These are phyloP conservation scores for Drosophila nigrodunni DNA, from an alignment of 1,140 invertebrate genomes.

Conservation along the genomic window DNA sequence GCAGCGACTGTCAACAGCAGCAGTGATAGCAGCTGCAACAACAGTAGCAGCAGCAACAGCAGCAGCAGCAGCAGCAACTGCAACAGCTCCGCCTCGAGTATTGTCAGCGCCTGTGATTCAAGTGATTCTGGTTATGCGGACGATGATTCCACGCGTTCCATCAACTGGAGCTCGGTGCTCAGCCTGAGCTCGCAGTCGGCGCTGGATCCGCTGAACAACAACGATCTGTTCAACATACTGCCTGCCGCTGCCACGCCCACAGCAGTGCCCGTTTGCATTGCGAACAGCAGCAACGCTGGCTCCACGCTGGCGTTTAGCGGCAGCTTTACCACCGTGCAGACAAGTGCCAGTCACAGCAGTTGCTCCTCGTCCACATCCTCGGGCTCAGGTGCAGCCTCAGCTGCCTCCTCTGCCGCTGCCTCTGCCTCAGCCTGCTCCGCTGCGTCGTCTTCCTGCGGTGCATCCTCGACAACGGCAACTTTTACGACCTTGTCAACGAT, in stretches of 20 bases:
- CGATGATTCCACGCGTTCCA: conserved; percentile 90
- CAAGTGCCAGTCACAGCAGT: conserved; percentile 23
- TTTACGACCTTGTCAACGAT: conserved; percentile 81
- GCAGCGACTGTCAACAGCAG: conserved; percentile 15
- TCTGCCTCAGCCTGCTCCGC: conserved; percentile 37
- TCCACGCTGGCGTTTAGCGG: conserved; percentile 72
- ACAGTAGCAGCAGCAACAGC: conserved; percentile 15
- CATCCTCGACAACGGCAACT: conserved; percentile 70
- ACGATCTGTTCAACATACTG: conserved; percentile 87
- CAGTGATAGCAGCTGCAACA: conserved; percentile 31
- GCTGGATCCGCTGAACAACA: conserved; percentile 92
- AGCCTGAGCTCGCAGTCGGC: conserved; percentile 93
- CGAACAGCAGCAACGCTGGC: conserved; percentile 34
- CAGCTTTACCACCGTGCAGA: conserved; percentile 69
- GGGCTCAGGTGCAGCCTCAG: conserved; percentile 5
- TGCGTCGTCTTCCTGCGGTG: conserved; percentile 23
- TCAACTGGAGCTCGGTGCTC: conserved; percentile 96
- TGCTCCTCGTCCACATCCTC: conserved; percentile 37
- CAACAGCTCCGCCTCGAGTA: background rate
- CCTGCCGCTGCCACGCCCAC: conserved; percentile 75
- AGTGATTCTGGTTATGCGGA: conserved; percentile 91
- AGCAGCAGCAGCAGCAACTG: conserved; percentile 4
- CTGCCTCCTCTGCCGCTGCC: conserved; percentile 13
- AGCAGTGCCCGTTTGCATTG: conserved; percentile 69
- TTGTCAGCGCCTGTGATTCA: conserved; percentile 85